Percentiles rank a stretch among this genome's conserved stretches.
Evolutionary conservation across 2,113 vertebrate species (phyloP).

Genomic region (Seriola rivoliana): DNA sequence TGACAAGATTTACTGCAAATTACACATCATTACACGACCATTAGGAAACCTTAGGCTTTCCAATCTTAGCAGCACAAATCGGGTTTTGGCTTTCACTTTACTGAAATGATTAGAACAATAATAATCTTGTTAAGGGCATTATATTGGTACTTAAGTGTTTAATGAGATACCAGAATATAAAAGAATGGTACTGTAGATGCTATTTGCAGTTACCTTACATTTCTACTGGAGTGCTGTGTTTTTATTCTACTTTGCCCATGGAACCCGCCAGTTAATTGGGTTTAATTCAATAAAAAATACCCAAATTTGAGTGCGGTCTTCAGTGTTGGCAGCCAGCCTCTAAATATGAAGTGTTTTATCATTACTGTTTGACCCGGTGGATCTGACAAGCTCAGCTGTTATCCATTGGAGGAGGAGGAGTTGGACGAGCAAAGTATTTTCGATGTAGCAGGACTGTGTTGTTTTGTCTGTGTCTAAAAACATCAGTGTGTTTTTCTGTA

Average conservation of each 20-base stretch:
- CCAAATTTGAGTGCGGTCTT: conserved; percentile 12
- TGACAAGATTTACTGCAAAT: conserved; percentile 71
- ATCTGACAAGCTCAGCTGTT: conserved; percentile 6
- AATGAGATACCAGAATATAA: conserved; percentile 31
- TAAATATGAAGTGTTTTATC: not conserved
- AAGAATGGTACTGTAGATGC: not conserved
- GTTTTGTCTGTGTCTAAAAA: not conserved
- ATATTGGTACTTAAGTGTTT: conserved; percentile 49
- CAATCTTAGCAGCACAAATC: conserved; percentile 49
- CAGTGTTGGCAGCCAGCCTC: not conserved
- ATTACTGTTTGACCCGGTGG: conserved; percentile 2
- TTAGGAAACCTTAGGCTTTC: conserved; percentile 65
- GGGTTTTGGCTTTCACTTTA: conserved; percentile 40
- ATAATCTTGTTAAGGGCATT: conserved; percentile 61
- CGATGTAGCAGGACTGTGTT: not conserved
- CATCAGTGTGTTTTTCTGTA: not conserved
- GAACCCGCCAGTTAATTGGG: not conserved
- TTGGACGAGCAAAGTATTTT: not conserved
- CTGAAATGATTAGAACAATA: conserved; percentile 57
- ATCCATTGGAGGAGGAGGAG: not conserved
- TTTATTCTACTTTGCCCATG: not conserved
- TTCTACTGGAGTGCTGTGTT: not conserved
- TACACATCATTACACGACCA: conserved; percentile 71
- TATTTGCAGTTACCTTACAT: conserved; percentile 21
- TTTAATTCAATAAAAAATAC: conserved; percentile 18